A percentile compares a stretch with the other conserved stretches of the same genome.
Evolutionary conservation across 1,140 invertebrate genomes (phyloP).

Genomic region (Lucilia cuprina): DNA sequence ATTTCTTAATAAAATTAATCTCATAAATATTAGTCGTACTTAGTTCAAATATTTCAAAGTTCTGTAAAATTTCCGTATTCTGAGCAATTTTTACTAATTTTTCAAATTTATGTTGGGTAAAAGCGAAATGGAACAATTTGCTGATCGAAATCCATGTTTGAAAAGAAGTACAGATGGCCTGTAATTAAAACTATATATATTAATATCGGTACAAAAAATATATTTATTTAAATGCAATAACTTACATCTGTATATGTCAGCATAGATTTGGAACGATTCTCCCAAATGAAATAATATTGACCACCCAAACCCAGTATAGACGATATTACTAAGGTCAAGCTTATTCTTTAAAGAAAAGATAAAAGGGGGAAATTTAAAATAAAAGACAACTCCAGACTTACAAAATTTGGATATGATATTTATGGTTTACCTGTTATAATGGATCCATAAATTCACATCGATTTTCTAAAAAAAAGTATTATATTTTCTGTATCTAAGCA

Average conservation of each 20-base stretch:
- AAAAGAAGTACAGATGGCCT: slow-evolving; percentile 4
- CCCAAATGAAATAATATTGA: background rate
- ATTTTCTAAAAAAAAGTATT: no score
- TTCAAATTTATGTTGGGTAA: background rate
- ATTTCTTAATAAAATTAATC: no score
- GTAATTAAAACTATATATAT: background rate
- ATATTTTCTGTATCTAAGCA: no score
- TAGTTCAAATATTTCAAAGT: background rate
- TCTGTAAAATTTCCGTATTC: background rate
- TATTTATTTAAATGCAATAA: background rate
- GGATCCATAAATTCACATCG: no score
- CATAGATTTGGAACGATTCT: background rate
- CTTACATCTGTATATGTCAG: background rate
- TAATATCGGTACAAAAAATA: background rate
- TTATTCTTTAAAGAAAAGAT: background rate
- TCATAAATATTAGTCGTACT: background rate
- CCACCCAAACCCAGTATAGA: background rate
- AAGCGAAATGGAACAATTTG: background rate
- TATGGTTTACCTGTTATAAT: no score
- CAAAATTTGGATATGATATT: no score
- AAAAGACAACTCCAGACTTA: no score
- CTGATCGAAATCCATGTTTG: background rate
- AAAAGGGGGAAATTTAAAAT: no score
- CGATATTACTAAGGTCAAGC: background rate
- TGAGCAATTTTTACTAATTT: background rate